Evolutionary conservation across 2,888 invertebrate genomes (phyloP).

Genomic region (Drosophila leonis): DNA sequence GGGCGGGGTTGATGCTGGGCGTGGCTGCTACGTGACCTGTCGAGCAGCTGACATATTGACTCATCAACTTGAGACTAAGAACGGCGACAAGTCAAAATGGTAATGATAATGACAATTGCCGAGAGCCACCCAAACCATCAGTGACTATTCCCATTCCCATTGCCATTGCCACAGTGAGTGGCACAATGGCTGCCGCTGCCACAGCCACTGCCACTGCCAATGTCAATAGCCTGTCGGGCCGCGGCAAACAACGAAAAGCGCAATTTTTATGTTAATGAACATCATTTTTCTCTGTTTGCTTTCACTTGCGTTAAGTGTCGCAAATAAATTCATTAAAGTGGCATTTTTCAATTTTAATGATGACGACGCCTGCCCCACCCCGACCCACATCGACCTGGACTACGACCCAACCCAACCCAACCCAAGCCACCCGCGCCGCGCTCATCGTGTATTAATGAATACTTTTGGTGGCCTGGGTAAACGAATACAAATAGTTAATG

Average conservation of each 20-base stretch:
- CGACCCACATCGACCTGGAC: background rate
- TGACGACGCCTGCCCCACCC: conserved; percentile 17
- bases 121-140: conserved; percentile 30
- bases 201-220: conserved; percentile 15
- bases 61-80: conserved; percentile 71
- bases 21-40: conserved; percentile 68
- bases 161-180: conserved; percentile 8
- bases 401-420: background rate
- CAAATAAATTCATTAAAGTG: conserved; percentile 81
- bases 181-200: conserved; percentile 6
- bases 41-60: conserved; percentile 75
- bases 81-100: conserved; percentile 68
- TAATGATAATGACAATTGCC: conserved; percentile 75
- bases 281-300: conserved; percentile 79
- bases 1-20: background rate
- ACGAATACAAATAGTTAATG: conserved; percentile 39
- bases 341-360: conserved; percentile 82
- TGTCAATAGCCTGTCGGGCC: conserved; percentile 39
- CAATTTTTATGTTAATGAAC: conserved; percentile 80
- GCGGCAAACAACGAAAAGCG: conserved; percentile 51
- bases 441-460: conserved; percentile 32
- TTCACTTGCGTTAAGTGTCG: conserved; percentile 79
- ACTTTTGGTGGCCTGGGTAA: conserved; percentile 15
- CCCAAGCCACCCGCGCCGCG: background rate
- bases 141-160: conserved; percentile 18